Percentiles rank a stretch among this genome's conserved stretches.
Conservation (phyloP, 2,113 vertebrate genomes). For the Ageneiosus marmoratus region DNA sequence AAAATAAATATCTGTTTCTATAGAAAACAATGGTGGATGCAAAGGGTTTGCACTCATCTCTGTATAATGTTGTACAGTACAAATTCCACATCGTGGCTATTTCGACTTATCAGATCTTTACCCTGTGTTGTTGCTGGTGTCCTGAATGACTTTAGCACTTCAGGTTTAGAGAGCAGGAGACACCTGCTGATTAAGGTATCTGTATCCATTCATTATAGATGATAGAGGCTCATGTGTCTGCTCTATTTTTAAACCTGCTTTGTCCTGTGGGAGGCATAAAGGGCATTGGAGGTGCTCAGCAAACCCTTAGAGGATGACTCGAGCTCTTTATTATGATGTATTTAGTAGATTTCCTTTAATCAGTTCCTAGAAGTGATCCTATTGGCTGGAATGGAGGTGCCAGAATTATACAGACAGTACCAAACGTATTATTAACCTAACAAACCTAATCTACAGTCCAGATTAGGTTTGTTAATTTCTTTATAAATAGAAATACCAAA, state of each 20-base stretch:
- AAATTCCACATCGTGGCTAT: neutral
- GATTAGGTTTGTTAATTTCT: no score
- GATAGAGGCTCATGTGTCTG: conserved; percentile 43
- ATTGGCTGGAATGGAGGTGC: neutral
- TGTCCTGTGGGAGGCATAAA: conserved; percentile 47
- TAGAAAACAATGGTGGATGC: neutral
- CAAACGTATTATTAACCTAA: no score
- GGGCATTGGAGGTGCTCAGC: conserved; percentile 32
- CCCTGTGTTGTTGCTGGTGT: neutral
- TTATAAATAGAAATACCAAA: neutral
- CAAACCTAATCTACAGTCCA: no score
- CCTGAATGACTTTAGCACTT: conserved; percentile 20
- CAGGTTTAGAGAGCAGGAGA: conserved; percentile 22
- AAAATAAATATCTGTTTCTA: neutral
- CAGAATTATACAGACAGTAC: no score
- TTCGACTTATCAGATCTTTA: neutral
- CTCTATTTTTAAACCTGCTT: conserved; percentile 55
- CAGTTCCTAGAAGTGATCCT: neutral
- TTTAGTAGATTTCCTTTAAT: neutral
- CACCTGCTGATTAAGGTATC: conserved; percentile 47
- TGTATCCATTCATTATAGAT: conserved; percentile 54
- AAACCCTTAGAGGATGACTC: conserved; percentile 16
- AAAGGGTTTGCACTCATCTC: neutral
- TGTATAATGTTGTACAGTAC: neutral
- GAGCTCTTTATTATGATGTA: neutral